These are phyloP conservation scores for Caenorhabditis becei DNA, from an alignment of 2,888 invertebrate genomes.

Conservation along the genomic window DNA sequence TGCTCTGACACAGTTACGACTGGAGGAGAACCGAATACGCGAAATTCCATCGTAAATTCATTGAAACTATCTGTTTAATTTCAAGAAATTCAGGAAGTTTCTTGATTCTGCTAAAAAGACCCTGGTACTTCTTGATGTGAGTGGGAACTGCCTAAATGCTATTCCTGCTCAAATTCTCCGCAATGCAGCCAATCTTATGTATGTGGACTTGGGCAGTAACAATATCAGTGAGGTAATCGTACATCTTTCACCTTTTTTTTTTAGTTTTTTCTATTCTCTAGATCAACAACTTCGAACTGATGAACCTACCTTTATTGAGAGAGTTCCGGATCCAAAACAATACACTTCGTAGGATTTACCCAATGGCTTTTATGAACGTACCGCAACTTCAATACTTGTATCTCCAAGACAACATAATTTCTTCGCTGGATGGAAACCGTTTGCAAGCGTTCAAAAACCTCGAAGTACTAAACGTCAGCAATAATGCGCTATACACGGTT, in stretches of 20 bases:
- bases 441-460: slow-evolving; percentile 89
- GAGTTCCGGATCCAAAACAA: slow-evolving; percentile 85
- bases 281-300: slow-evolving; percentile 86
- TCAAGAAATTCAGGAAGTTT: slow-evolving; percentile 76
- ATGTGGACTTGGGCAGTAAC: slow-evolving; percentile 88
- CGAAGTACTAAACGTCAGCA: slow-evolving; percentile 87
- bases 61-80: neutral
- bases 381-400: slow-evolving; percentile 86
- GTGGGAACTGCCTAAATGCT: slow-evolving; percentile 89
- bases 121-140: slow-evolving; percentile 89
- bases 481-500: slow-evolving; percentile 87
- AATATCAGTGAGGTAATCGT: slow-evolving; percentile 87
- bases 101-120: slow-evolving; percentile 73
- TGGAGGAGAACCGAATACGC: slow-evolving; percentile 75
- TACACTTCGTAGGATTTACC: slow-evolving; percentile 87
- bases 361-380: slow-evolving; percentile 90
- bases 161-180: slow-evolving; percentile 91
- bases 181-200: slow-evolving; percentile 87
- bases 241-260: neutral
- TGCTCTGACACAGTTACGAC: slow-evolving; percentile 65
- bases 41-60: slow-evolving; percentile 65
- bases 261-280: slow-evolving; percentile 15
- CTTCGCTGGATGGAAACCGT: slow-evolving; percentile 88
- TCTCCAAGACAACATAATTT: slow-evolving; percentile 88
- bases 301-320: slow-evolving; percentile 88